Evolutionary conservation across 1,140 invertebrate species (phyloP).

Genomic region (Nasonia longicornis): DNA sequence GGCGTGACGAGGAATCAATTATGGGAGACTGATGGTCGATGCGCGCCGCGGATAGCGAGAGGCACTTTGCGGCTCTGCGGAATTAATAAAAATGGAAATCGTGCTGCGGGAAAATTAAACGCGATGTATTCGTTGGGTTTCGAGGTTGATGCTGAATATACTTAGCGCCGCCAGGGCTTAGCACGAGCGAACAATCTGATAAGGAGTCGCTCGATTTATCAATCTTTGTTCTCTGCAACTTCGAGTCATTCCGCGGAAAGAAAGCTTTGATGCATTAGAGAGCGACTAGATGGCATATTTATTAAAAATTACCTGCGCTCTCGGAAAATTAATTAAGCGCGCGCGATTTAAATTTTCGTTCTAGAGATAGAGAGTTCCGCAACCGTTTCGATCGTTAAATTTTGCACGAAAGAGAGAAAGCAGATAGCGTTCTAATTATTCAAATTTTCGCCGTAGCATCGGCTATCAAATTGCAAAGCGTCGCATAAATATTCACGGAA

Average conservation of each 20-base stretch:
- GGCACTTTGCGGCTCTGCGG: not conserved
- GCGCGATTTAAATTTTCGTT: not conserved
- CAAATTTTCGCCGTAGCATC: not conserved
- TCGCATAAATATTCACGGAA: not conserved
- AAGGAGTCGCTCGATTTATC: not conserved
- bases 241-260: not conserved
- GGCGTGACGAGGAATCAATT: not conserved
- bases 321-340: not conserved
- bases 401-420: not conserved
- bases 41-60: not conserved
- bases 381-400: not conserved
- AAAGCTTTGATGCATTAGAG: not conserved
- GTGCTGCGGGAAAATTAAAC: too few relatives aligned
- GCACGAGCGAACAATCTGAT: not conserved
- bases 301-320: not conserved
- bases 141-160: not conserved
- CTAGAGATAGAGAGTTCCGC: too few relatives aligned
- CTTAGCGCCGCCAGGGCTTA: not conserved
- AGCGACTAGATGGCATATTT: not conserved
- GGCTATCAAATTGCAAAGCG: not conserved
- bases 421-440: not conserved
- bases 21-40: not conserved
- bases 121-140: too few relatives aligned
- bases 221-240: conserved; percentile 46
- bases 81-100: conserved; percentile 1